phyloP scores from a whole-genome alignment of 1,140 invertebrate genomes.

The Spodoptera frugiperda region DNA sequence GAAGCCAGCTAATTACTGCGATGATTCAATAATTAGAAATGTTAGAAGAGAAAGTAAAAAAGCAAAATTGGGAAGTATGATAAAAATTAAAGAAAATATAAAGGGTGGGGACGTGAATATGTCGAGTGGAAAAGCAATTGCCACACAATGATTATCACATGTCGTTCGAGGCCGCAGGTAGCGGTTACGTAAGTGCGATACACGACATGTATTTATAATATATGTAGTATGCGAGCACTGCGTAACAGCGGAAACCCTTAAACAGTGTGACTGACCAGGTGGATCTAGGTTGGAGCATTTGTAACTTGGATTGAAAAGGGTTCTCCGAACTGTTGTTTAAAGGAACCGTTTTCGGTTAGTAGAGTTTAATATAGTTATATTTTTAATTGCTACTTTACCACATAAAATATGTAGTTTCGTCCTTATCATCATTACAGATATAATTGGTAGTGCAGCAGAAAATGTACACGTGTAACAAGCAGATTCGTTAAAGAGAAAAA shows the following conservation, averaged over 20 bases:
- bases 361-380: too few species aligned
- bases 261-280: conserved; percentile 11
- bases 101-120: conserved; percentile 39
- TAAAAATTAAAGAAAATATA: conserved; percentile 1
- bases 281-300: conserved; percentile 22
- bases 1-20: too few species aligned
- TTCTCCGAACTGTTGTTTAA: too few species aligned
- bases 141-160: conserved; percentile 54
- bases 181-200: conserved; percentile 53
- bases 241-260: conserved; percentile 47
- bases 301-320: not conserved
- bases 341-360: too few species aligned
- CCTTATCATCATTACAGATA: too few species aligned
- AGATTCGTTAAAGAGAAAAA: not conserved
- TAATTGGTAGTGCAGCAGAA: too few species aligned
- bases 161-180: conserved; percentile 50
- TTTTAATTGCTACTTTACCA: too few species aligned
- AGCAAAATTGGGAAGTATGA: not conserved
- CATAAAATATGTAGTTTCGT: too few species aligned
- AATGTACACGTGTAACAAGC: not conserved
- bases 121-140: conserved; percentile 50
- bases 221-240: conserved; percentile 35
- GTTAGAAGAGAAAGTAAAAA: not conserved
- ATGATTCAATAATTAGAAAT: too few species aligned
- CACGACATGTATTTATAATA: conserved; percentile 45